These are phyloP conservation scores for Brienomyrus brachyistius DNA, from an alignment of 2,113 vertebrate species.

Conservation along the genomic window DNA sequence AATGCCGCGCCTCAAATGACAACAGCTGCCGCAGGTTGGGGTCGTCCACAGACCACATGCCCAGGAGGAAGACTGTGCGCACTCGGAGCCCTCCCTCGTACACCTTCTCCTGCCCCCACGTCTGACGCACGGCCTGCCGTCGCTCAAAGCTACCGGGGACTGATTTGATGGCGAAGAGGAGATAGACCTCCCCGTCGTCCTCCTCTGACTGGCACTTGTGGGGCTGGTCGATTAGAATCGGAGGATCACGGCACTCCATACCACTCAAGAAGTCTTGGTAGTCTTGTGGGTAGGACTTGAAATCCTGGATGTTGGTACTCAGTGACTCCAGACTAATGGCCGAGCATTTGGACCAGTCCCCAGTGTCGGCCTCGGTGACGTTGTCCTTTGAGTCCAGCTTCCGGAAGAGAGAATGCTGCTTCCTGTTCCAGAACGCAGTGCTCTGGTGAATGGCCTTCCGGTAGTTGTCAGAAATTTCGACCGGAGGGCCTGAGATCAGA, in stretches of 20 bases:
- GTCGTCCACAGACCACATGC: constrained; percentile 38
- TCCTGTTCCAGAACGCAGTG: constrained; percentile 56
- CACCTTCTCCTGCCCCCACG: constrained; percentile 54
- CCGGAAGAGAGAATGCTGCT: constrained; percentile 36
- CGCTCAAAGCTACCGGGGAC: constrained; percentile 48
- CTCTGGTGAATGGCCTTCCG: constrained; percentile 41
- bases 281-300: constrained; percentile 42
- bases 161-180: constrained; percentile 66
- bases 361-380: rapidly evolving
- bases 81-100: constrained; percentile 37
- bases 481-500: not conserved
- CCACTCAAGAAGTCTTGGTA: constrained; percentile 51
- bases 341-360: constrained; percentile 33
- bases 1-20: constrained; percentile 48
- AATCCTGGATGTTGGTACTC: constrained; percentile 51
- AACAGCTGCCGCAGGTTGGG: constrained; percentile 48
- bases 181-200: constrained; percentile 13
- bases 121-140: constrained; percentile 58
- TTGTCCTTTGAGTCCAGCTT: not conserved
- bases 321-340: constrained; percentile 39
- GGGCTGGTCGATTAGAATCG: constrained; percentile 54
- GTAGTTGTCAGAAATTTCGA: constrained; percentile 35
- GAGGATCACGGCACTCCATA: constrained; percentile 55
- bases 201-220: constrained; percentile 43
- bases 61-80: constrained; percentile 58